Percentiles rank a stretch among this genome's conserved stretches.
phyloP scores from a whole-genome alignment of 2,113 vertebrate genomes.

The Neopipo cinnamomea region DNA sequence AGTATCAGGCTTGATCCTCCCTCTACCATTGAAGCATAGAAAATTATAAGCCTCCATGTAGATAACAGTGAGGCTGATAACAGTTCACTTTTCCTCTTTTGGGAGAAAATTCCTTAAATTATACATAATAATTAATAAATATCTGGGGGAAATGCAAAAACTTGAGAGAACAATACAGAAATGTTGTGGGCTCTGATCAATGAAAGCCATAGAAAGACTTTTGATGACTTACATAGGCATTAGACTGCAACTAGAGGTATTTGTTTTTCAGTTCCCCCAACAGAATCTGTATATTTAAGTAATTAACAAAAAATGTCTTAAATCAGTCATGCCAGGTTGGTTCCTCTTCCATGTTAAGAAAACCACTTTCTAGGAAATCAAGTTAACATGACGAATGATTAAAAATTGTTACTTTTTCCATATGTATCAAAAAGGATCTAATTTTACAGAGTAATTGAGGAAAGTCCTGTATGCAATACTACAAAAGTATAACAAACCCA shows the following conservation, averaged over 20 bases:
- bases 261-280: background rate
- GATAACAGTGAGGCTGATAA: background rate
- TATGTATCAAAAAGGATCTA: background rate
- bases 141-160: background rate
- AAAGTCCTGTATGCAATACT: background rate
- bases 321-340: background rate
- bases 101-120: background rate
- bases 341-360: background rate
- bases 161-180: background rate
- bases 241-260: background rate
- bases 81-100: background rate
- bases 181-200: background rate
- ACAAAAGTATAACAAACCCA: background rate
- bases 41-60: background rate
- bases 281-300: background rate
- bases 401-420: background rate
- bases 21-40: background rate
- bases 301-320: background rate
- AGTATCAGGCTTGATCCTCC: background rate
- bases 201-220: background rate
- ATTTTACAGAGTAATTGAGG: background rate
- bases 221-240: background rate
- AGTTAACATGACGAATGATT: fast-evolving
- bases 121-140: background rate
- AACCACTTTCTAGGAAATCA: background rate